Evolutionary conservation across 2,113 vertebrate genomes (phyloP).

Genomic region (Cavia aperea): DNA sequence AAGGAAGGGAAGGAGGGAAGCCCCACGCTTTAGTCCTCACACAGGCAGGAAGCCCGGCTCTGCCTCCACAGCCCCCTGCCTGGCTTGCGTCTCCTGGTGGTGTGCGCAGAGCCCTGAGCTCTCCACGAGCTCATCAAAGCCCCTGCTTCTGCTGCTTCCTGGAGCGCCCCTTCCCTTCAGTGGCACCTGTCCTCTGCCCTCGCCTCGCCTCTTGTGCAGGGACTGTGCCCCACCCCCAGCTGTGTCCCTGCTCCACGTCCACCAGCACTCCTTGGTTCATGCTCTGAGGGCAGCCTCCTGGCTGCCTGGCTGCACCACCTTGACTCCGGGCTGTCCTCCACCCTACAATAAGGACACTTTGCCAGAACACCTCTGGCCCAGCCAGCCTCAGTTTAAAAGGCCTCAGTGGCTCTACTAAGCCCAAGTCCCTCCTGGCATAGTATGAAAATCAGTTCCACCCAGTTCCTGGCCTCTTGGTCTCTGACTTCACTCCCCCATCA

Average conservation of each 20-base stretch:
- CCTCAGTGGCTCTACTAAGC: background rate
- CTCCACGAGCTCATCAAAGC: background rate
- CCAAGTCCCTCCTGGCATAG: background rate
- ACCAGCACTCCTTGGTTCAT: background rate
- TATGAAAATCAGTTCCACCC: background rate
- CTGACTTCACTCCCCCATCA: background rate
- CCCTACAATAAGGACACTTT: background rate
- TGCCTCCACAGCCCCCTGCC: no score
- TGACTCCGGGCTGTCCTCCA: background rate
- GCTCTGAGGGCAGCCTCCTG: background rate
- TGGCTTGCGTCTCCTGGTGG: background rate
- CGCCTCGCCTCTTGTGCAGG: background rate
- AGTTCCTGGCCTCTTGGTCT: background rate
- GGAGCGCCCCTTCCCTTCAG: background rate
- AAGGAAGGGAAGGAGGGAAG: background rate
- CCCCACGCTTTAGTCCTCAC: background rate
- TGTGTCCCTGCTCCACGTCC: background rate
- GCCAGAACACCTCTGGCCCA: background rate
- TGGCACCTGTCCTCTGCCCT: background rate
- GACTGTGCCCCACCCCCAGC: background rate
- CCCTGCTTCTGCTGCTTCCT: background rate
- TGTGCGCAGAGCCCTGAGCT: rapidly evolving
- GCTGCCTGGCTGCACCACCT: background rate
- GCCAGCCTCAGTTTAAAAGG: background rate
- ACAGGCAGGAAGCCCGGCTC: background rate